Conservation (phyloP, 2,113 vertebrate species). For the Brienomyrus longianalis region DNA sequence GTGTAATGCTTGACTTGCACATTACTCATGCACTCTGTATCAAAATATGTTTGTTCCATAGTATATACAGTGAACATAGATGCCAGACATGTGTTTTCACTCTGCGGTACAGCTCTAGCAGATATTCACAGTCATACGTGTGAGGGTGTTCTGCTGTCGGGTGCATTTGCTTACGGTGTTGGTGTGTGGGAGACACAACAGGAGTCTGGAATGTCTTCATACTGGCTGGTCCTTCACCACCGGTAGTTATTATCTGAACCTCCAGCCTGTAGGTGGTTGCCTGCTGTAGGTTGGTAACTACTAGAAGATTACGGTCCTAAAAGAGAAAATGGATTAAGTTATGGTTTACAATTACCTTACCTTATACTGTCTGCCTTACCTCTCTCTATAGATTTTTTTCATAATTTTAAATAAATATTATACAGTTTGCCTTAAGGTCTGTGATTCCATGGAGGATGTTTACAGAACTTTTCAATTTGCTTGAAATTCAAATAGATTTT, state of each 20-base stretch:
- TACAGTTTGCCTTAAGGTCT: background rate
- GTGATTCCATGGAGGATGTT: background rate
- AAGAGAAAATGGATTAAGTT: background rate
- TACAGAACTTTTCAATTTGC: background rate
- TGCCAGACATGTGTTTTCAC: background rate
- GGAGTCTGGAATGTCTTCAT: slow-evolving; percentile 83
- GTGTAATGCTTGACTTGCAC: background rate
- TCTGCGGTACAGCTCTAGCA: background rate
- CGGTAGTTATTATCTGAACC: slow-evolving; percentile 79
- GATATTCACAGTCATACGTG: background rate
- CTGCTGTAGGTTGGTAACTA: slow-evolving; percentile 75
- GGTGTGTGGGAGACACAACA: slow-evolving; percentile 50
- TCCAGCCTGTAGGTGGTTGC: slow-evolving; percentile 82
- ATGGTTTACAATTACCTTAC: background rate
- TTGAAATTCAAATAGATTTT: background rate
- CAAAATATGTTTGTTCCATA: background rate
- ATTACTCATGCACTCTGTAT: background rate
- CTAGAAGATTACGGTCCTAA: slow-evolving; percentile 75
- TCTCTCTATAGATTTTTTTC: no score
- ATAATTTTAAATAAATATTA: background rate
- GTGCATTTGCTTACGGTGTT: slow-evolving; percentile 66
- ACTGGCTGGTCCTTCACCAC: slow-evolving; percentile 79
- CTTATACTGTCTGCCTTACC: background rate
- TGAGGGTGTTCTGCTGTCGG: background rate
- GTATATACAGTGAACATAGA: background rate